Base-by-base conservation (phyloP, 2,113 vertebrate species). In the Rynchops niger region DNA sequence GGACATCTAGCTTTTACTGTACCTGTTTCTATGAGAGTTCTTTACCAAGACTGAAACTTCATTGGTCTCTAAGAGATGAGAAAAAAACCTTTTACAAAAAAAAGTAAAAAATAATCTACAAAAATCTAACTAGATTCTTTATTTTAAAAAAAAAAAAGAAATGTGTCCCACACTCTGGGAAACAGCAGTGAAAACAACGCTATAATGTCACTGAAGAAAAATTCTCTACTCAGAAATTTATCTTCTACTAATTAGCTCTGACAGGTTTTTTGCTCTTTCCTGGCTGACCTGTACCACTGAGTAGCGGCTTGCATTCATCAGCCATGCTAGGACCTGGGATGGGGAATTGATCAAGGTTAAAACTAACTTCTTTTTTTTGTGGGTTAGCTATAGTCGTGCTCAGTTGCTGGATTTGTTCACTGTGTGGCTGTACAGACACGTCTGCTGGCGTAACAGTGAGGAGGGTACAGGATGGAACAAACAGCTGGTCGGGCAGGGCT, bases 381-480 rank as follows among this genome's bases (percentile, higher is more conserved):
- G 12, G 8, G 30, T 79, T 72, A 80, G 36, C 29, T 77, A 23
- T 56, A 56, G 38, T 53, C 9, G 0, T 59, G 62, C 43, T 85
- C 36, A 30, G 69, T 21, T 85, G 32, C 66, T 88, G 38, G 36
- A 87, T 65, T 72, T 76, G 6, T 25, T 95, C 56, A 7, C 36
- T 22, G 3, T 32, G 11, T 11, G 58, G 16, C 45, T 73, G 29
- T n/a, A 26, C 19, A 72, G 58, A 69, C 18, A 19, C 6, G 76
- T 59, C 42, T 50, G n/a, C 14, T 25, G 56, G 78, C 0, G 0
- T 8, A n/a, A 69, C 2, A 52, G 40, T 26, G 40, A 73, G 21
- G 23, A 85, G 12, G 15, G 14, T 12, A 71, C 0, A 0, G 27
- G 52, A 43, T 0, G 1, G 61, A 91, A 71, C 12, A 53, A 88